phyloP scores from a whole-genome alignment of 2,797 vertebrate species.

The Borostomias antarcticus region DNA sequence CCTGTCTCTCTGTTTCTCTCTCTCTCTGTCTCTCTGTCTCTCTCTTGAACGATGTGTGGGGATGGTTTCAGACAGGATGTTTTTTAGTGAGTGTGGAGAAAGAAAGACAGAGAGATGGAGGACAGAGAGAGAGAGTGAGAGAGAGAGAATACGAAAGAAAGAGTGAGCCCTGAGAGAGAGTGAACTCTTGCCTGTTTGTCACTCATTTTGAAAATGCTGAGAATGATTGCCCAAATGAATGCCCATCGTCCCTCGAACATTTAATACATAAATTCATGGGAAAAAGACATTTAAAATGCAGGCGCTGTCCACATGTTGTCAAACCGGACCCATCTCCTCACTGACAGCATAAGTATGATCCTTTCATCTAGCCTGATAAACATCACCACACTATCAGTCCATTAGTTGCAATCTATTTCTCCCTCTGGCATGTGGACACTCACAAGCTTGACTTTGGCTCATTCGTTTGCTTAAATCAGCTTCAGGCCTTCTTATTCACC shows the following conservation, averaged over 20 bases:
- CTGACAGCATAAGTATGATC: slow-evolving; percentile 38
- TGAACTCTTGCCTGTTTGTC: slow-evolving; percentile 30
- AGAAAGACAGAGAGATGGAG: too few relatives aligned
- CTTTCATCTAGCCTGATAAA: slow-evolving; percentile 67
- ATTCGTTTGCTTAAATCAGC: slow-evolving; percentile 34
- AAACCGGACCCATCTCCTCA: slow-evolving; percentile 43
- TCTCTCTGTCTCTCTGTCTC: too few relatives aligned
- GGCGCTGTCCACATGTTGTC: slow-evolving; percentile 52
- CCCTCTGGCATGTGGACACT: slow-evolving; percentile 54
- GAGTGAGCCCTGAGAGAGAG: neutral
- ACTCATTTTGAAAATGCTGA: slow-evolving; percentile 31
- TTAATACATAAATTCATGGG: slow-evolving; percentile 55
- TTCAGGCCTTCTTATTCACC: slow-evolving; percentile 42
- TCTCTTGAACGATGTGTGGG: too few relatives aligned
- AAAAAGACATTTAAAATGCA: slow-evolving; percentile 43
- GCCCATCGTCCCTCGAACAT: slow-evolving; percentile 28
- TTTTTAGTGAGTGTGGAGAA: too few relatives aligned
- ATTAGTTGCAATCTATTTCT: slow-evolving; percentile 71
- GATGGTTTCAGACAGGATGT: too few relatives aligned
- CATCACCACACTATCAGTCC: slow-evolving; percentile 57
- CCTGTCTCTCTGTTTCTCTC: too few relatives aligned
- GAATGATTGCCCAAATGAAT: slow-evolving; percentile 50
- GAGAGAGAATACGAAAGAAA: neutral
- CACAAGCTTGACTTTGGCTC: slow-evolving; percentile 61
- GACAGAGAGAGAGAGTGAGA: neutral